Percentiles rank a stretch among this genome's conserved stretches.
These are phyloP conservation scores for Odocoileus hemionus DNA, from an alignment of 2,113 vertebrate genomes.

Conservation along the genomic window DNA sequence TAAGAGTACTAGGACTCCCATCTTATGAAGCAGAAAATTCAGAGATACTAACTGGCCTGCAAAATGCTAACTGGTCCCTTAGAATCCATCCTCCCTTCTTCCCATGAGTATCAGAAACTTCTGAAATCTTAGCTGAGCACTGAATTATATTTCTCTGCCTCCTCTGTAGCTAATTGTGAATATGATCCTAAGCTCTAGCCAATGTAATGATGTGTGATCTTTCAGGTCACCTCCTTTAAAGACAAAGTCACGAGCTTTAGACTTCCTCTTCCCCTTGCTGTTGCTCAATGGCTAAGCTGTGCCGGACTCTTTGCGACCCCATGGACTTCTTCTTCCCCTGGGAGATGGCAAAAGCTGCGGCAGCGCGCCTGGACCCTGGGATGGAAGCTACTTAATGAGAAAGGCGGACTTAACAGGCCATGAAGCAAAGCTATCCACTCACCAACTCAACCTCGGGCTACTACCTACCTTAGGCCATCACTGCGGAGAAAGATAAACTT, in stretches of 20 bases:
- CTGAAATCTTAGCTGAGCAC: neutral
- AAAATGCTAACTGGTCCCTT: neutral
- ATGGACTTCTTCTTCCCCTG: neutral
- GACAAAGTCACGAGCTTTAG: neutral
- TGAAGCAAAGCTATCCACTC: neutral
- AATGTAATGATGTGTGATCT: neutral
- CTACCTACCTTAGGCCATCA: neutral
- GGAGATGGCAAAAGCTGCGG: neutral
- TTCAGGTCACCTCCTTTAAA: neutral
- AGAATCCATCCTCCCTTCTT: neutral
- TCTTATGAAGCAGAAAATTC: neutral
- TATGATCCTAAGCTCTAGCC: neutral
- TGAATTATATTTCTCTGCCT: neutral
- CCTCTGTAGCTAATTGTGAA: neutral
- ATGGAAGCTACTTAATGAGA: neutral
- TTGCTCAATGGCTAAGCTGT: neutral
- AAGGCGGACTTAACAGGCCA: neutral
- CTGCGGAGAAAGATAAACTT: neutral
- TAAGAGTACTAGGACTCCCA: neutral
- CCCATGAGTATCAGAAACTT: neutral
- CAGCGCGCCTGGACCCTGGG: neutral
- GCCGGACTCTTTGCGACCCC: accelerated
- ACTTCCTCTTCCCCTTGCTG: neutral
- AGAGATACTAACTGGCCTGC: neutral
- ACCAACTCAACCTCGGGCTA: neutral